Evolutionary conservation across 64 coral and sea anemone genomes (phyloP).

Genomic region (Anthopleura sola): DNA sequence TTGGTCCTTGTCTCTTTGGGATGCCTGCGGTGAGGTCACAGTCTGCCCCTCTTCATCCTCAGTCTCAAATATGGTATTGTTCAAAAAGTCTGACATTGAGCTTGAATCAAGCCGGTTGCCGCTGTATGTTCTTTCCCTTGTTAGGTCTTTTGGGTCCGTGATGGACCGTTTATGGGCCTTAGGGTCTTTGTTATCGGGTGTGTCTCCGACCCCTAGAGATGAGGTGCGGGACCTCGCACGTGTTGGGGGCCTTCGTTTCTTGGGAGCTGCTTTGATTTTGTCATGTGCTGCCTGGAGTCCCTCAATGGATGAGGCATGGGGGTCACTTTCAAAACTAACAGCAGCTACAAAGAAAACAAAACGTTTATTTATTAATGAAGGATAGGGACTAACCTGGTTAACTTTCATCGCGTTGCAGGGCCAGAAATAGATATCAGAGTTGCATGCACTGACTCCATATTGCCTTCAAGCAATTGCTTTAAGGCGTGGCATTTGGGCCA

Average conservation of each 20-base stretch:
- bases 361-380: no score
- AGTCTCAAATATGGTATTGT: slow-evolving; percentile 22
- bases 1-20: not conserved
- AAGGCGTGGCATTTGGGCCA: no score
- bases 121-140: not conserved
- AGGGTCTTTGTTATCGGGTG: slow-evolving; percentile 18
- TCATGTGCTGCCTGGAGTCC: slow-evolving; percentile 75
- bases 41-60: not conserved
- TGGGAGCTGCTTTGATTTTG: slow-evolving; percentile 81
- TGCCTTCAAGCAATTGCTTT: no score
- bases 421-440: no score
- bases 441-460: no score
- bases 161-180: slow-evolving; percentile 29
- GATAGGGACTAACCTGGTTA: no score
- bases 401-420: no score
- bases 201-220: not conserved
- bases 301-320: slow-evolving; percentile 45
- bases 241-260: slow-evolving; percentile 72
- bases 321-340: slow-evolving; percentile 79
- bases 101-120: not conserved
- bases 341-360: slow-evolving; percentile 52
- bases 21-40: not conserved
- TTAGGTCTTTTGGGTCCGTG: slow-evolving; percentile 35
- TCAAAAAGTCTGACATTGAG: slow-evolving; percentile 26
- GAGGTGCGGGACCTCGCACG: slow-evolving; percentile 27